phyloP scores from a whole-genome alignment of 2,113 vertebrate species.

The Manacus vitellinus region DNA sequence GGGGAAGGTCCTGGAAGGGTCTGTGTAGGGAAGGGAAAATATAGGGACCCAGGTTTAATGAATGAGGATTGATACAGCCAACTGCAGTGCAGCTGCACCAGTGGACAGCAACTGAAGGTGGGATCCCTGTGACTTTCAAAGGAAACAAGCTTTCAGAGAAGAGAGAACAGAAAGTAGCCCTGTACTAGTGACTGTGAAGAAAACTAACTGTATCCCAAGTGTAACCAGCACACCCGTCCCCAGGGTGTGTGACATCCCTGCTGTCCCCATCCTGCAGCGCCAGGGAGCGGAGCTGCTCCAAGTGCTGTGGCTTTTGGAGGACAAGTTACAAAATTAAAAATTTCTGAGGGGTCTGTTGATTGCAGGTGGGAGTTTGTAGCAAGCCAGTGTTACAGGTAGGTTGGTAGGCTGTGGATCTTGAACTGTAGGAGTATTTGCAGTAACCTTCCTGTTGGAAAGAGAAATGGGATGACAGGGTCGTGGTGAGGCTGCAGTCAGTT shows the following conservation, averaged over 20 bases:
- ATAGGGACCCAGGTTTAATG: accelerated
- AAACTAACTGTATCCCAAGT: neutral
- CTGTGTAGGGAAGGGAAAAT: neutral
- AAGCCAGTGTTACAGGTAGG: neutral
- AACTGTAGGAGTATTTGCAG: neutral
- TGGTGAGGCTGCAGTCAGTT: neutral
- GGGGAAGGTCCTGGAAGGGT: neutral
- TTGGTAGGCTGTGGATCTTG: neutral
- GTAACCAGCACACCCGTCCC: neutral
- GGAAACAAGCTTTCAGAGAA: neutral
- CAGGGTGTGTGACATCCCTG: neutral
- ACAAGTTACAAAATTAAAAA: neutral
- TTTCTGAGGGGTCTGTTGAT: neutral
- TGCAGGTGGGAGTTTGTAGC: neutral
- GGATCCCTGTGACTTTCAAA: neutral
- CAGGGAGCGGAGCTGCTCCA: accelerated
- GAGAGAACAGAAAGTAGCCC: neutral
- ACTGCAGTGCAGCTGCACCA: neutral
- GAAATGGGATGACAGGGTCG: neutral
- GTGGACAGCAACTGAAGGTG: neutral
- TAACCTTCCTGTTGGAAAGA: neutral
- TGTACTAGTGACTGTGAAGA: neutral
- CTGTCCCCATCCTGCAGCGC: neutral
- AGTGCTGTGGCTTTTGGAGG: neutral
- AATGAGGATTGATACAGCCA: neutral